These are phyloP conservation scores for Pipa parva DNA, from an alignment of 2,113 vertebrate genomes.

Conservation along the genomic window DNA sequence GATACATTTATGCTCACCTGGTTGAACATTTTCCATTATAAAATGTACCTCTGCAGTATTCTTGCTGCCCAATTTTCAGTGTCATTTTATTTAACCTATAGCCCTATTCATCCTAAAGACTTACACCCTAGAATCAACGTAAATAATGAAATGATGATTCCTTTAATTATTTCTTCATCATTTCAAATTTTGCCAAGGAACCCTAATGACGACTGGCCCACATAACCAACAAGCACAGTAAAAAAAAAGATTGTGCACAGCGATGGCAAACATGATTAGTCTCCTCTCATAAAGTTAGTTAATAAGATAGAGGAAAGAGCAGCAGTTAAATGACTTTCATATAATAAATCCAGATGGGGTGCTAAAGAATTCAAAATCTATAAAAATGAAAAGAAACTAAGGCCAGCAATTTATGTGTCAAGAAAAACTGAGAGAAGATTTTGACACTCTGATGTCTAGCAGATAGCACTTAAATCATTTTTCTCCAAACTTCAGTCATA, in stretches of 20 bases:
- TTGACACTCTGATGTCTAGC: conserved; percentile 96
- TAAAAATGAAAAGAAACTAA: conserved; percentile 74
- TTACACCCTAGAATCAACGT: no score
- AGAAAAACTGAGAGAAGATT: conserved; percentile 92
- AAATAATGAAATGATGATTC: no score
- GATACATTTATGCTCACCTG: no score
- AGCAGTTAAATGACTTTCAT: conserved; percentile 68
- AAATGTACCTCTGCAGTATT: no score
- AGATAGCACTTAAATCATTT: conserved; percentile 99
- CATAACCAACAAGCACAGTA: conserved; percentile 8
- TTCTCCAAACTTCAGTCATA: conserved; percentile 98
- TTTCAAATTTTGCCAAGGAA: not conserved
- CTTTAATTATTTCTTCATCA: not conserved
- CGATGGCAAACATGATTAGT: conserved; percentile 1
- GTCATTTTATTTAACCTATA: no score
- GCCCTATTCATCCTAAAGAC: no score
- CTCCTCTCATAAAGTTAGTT: conserved; percentile 55
- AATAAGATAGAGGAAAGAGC: conserved; percentile 70
- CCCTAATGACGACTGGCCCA: conserved; percentile 1
- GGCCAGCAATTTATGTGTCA: conserved; percentile 91
- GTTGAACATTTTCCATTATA: no score
- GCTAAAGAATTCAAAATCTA: conserved; percentile 73
- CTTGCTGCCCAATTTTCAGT: no score
- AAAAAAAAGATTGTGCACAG: not conserved
- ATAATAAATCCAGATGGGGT: conserved; percentile 67